Base-by-base conservation (phyloP, 2,113 vertebrate genomes). In the Dendrocopos noguchii region DNA sequence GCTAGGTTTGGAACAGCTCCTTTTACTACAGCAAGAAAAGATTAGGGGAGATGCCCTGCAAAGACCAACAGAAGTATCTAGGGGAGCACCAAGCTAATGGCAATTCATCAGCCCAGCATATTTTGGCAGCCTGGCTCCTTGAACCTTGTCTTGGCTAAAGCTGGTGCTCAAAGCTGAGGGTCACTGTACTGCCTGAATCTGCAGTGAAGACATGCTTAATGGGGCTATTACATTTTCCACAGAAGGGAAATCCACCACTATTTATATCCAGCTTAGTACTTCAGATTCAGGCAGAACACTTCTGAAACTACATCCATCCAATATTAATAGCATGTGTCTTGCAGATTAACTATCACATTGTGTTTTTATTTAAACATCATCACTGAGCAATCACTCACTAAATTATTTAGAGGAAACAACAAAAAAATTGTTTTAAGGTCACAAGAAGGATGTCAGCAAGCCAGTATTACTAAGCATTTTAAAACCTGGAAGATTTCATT, bases 401-500 rank as follows among this genome's bases (percentile, higher is more conserved):
- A 93, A 94, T 97, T 95, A 96, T 87, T 95, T 81, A 91, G 71
- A 93, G 81, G 74, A 96, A 96, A 95, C 84, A 95, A 91, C 84
- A 96, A 95, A 95, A 96, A 96, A 96, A 87, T 94, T 93, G 83
- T 94, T 96, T 95, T 92, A 89, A 85, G 71, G 92, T 88, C 94
- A 89, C 70, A 83, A 95, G 77, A 72, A 97, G 91, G 81, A 96
- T 96, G 85, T 93, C 92, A 95, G 91, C 61, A 1, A 84, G 86
- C 90, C 77, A 93, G 39, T 92, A 91, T 93, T 93, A 90, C 63
- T 90, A 86, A 92, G 55, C 87, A 86, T 73, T 96, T 90, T 92
- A 94, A 95, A 97, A 94, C 63, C 95, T 96, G 97, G 94, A 97
- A 96, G 93, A 92, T 92, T 97, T 97, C 88, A 96, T 88, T 96